A percentile compares a stretch with the other conserved stretches of the same genome.
These are phyloP conservation scores for Tichodroma muraria DNA, from an alignment of 2,113 vertebrate genomes.

Conservation along the genomic window DNA sequence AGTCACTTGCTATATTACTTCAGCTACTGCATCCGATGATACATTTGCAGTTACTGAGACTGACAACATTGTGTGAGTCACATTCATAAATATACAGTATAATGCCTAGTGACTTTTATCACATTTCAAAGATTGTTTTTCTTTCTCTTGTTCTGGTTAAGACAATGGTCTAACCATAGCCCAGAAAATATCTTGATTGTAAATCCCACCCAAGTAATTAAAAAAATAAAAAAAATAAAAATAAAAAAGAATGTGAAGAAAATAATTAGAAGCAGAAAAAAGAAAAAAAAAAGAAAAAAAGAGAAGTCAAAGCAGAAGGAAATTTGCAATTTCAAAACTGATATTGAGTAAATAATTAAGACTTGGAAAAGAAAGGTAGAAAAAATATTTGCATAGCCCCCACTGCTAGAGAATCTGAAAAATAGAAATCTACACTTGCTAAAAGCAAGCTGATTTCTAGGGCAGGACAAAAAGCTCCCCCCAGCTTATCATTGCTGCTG, in stretches of 20 bases:
- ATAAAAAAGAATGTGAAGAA: rapidly evolving
- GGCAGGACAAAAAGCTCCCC: neutral
- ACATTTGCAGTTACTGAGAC: neutral
- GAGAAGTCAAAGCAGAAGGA: neutral
- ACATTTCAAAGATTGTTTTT: neutral
- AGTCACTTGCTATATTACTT: neutral
- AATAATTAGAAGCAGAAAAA: neutral
- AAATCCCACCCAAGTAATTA: neutral
- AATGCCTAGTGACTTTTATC: neutral
- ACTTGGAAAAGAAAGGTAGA: neutral
- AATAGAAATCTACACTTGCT: neutral
- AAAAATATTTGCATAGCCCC: neutral
- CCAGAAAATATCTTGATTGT: neutral
- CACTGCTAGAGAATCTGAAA: neutral
- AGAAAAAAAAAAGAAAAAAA: no score
- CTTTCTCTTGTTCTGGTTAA: neutral
- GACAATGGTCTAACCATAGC: neutral
- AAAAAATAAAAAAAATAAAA: neutral
- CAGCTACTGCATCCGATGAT: neutral
- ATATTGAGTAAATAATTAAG: neutral
- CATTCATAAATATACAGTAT: neutral
- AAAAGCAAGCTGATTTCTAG: neutral
- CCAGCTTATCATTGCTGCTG: neutral
- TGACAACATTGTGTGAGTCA: neutral
- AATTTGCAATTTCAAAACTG: neutral